A percentile compares a stretch with the other conserved stretches of the same genome.
phyloP scores from a whole-genome alignment of 2,797 vertebrate species.

The Aeoliscus strigatus region DNA sequence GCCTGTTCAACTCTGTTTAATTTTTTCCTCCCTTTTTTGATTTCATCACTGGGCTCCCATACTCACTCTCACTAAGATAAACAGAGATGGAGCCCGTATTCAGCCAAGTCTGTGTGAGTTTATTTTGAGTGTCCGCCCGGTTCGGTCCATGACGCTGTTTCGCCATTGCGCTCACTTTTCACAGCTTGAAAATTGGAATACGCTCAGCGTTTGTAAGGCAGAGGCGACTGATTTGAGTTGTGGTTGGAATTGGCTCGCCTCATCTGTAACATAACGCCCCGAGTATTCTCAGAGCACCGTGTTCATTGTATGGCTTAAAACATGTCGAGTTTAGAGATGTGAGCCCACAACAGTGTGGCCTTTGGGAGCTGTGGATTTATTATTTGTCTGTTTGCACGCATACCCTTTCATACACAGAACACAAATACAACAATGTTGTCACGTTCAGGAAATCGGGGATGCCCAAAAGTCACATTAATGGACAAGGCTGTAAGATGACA shows the following conservation, averaged over 20 bases:
- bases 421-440: conserved; percentile 30
- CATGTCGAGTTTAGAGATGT: conserved; percentile 53
- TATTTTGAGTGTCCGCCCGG: conserved; percentile 73
- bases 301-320: conserved; percentile 52
- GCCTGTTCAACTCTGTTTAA: conserved; percentile 68
- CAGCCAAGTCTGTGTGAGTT: conserved; percentile 65
- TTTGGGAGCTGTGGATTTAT: conserved; percentile 53
- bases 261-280: conserved; percentile 63
- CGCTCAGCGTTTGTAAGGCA: conserved; percentile 53
- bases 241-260: conserved; percentile 60
- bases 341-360: conserved; percentile 40
- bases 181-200: conserved; percentile 70
- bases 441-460: conserved; percentile 41
- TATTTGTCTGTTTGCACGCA: conserved; percentile 68
- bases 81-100: conserved; percentile 65
- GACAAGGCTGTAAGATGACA: conserved; percentile 69
- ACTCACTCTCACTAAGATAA: conserved; percentile 71
- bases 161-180: conserved; percentile 68
- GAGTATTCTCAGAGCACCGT: conserved; percentile 61
- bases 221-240: conserved; percentile 56
- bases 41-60: conserved; percentile 73
- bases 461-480: conserved; percentile 62
- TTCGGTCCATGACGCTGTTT: conserved; percentile 71
- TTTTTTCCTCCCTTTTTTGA: conserved; percentile 66
- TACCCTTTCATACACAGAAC: conserved; percentile 29